These are phyloP conservation scores for Corythaixoides concolor DNA, from an alignment of 2,113 vertebrate genomes.

Conservation along the genomic window DNA sequence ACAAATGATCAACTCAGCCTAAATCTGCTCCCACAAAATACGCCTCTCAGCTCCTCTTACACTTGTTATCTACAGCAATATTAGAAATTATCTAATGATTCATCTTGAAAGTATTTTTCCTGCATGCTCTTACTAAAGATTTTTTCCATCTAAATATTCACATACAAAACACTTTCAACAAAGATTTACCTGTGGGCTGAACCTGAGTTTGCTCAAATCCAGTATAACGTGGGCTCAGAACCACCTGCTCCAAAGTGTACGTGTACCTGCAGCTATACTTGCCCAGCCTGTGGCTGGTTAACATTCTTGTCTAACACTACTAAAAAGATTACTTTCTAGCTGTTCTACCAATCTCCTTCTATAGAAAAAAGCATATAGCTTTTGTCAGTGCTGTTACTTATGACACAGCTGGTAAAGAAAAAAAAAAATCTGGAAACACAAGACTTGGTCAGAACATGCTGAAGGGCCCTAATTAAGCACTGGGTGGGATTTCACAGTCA, in stretches of 20 bases:
- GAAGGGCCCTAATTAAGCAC: background rate
- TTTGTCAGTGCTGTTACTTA: background rate
- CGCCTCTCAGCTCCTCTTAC: background rate
- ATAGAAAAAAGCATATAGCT: background rate
- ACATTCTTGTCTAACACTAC: background rate
- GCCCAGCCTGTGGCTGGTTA: background rate
- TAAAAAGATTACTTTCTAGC: background rate
- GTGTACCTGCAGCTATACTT: background rate
- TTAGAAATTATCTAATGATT: conserved; percentile 14
- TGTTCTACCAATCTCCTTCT: background rate
- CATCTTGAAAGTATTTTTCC: conserved; percentile 7
- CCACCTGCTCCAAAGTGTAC: accelerated
- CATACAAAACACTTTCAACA: background rate
- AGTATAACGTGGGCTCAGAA: background rate
- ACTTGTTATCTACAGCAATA: background rate
- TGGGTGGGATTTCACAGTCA: background rate
- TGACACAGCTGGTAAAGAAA: background rate
- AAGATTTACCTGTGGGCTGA: background rate
- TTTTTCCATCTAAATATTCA: conserved; percentile 9
- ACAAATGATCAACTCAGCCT: background rate
- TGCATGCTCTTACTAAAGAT: background rate
- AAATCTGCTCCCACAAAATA: conserved; percentile 9
- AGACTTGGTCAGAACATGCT: background rate
- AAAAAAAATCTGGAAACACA: background rate
- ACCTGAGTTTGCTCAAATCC: background rate